Evolutionary conservation across 2,797 vertebrate genomes (phyloP), one percentile per base, ranked within the genome.

Genomic region (Podarcis siculus): DNA sequence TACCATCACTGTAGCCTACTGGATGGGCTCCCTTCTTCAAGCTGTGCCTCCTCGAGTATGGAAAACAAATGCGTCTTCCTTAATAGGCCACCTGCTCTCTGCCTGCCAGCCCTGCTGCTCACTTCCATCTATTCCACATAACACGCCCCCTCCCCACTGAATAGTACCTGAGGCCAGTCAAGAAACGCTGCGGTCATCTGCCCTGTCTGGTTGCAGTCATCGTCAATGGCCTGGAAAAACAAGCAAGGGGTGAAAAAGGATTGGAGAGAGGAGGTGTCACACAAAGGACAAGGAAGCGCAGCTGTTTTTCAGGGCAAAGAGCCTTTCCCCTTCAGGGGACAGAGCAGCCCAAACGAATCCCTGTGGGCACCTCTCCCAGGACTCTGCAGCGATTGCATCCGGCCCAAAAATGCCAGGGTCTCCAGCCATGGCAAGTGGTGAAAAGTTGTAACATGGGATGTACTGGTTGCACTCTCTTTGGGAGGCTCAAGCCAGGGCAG

Each of bases 131-230:
- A 55, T 35, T n/a, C 67, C 49, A 49, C 42, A 32, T 19, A 37
- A n/a, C 35, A 37, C 17, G 25, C 27, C 2, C 49, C 49, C 49
- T 55, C 49, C 49, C 49, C 49, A 55, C 66, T 45, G 23, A 30
- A 3, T 35, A 32, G 82, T 80, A 98, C 98, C 98, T 99, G 98
- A 42, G 98, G 98, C 98, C 98, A 99, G 96, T 99, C 98, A 89
- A 99, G 94, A 83, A 98, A 94, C 19, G 98, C 98, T 0, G 98
- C 98, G 0, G 98, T 98, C 98, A 99, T 98, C 96, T 99, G 98
- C 82, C 98, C 98, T 0, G 98, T 99, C 96, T 99, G 98, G 95
- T 99, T 99, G 95, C 98, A 98, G 95, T 99, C 98, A 45, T 98
- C 98, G 72, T 99, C 98, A 0, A 99, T 99, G 58, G 98, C 98